Evolutionary conservation across 2,113 vertebrate species (phyloP), one percentile per base, ranked within the genome.

Genomic region (Ranitomeya imitator): DNA sequence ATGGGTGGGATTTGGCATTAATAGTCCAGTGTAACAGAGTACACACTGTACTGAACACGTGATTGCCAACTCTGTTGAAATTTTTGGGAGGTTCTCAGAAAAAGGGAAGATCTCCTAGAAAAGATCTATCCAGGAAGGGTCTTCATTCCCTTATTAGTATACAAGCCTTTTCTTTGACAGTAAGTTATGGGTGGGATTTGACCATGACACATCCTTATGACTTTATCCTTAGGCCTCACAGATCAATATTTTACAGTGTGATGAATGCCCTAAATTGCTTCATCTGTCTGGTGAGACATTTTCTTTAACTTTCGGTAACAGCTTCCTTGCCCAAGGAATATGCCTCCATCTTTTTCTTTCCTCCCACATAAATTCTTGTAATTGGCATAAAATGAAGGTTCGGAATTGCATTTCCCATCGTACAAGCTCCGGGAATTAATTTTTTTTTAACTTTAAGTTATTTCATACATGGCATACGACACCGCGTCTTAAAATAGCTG

Each of bases 381-480:
- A 60, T 23, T 82, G 59, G 54, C 77, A 79, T 79, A 79, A 79
- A 55, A 79, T 59, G 55, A 23, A 80, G 54, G 18, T 23, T 26
- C 55, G 60, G 78, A 80, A 59, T 59, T 80, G 78, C 78, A 80
- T 80, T 80, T 80, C 55, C 78, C 78, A 15, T 52, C 12, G 78
- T 26, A 31, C 55, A 8, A 26, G 55, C 15, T 80, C 14, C 0
- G 8, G 15, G 55, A 80, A 80, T 80, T 45, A 80, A 80, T 60
- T 45, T 45, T 45, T 45, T 45, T 59, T 80, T 59, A 26, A 26
- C 14, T 74, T 73, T 23, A 73, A 73, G 26, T 74, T 74, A 74
- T 65, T 51, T 65, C 8, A 51, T 52, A 51, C 26, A 45, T 13
- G 79, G 59, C 54, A 6, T 65, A 65, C 37, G 12, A 37, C 2